Conservation (phyloP, 2,888 invertebrate species). For the Girardia tigrina region DNA sequence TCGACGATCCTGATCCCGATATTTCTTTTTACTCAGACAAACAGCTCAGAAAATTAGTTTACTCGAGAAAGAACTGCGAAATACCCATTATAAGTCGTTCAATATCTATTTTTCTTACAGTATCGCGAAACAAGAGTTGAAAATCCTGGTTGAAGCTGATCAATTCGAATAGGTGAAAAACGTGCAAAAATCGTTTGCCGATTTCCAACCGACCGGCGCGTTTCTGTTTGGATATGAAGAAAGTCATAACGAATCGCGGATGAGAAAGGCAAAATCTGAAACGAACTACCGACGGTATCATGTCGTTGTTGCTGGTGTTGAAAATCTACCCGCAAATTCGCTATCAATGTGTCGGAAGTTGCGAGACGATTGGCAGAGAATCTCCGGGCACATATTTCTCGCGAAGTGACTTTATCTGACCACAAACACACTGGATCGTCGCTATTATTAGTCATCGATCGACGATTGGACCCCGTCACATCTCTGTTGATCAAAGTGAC, state of each 20-base stretch:
- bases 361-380: constrained; percentile 71
- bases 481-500: constrained; percentile 94
- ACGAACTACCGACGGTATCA: constrained; percentile 69
- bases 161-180: constrained; percentile 92
- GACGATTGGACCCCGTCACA: constrained; percentile 84
- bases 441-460: constrained; percentile 67
- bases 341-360: constrained; percentile 70
- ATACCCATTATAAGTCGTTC: constrained; percentile 87
- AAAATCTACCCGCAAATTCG: constrained; percentile 76
- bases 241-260: constrained; percentile 32
- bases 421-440: constrained; percentile 63
- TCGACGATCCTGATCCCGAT: too few species aligned
- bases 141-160: constrained; percentile 85
- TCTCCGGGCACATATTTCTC: constrained; percentile 63
- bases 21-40: constrained; percentile 79
- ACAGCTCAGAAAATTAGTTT: constrained; percentile 84
- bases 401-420: constrained; percentile 74
- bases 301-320: constrained; percentile 71
- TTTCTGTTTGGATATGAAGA: constrained; percentile 61
- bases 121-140: constrained; percentile 86
- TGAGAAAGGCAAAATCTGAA: constrained; percentile 69
- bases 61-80: constrained; percentile 70
- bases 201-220: constrained; percentile 78
- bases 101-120: constrained; percentile 96
- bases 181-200: constrained; percentile 85